Base-by-base conservation (phyloP, 2,888 invertebrate genomes). In the Chironomus tentans region DNA sequence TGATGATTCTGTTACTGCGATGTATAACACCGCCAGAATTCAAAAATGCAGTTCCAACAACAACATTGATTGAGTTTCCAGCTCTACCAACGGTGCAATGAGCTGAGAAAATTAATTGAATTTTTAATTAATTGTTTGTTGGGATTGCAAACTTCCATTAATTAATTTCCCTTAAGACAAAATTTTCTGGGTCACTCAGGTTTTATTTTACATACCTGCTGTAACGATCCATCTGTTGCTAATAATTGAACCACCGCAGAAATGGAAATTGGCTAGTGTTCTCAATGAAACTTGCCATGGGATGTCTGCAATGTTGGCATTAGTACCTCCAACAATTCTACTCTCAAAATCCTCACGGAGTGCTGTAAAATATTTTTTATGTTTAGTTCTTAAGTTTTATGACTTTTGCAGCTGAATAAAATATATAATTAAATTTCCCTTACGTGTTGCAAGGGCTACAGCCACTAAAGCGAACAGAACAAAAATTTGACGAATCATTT, bases 231-330 rank as follows among this genome's bases (percentile, higher is more conserved):
- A 79, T 46, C 78, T 77, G 6, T 70, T 70, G 68, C 76, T 79
- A 38, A 81, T 77, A 73, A 81, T 79, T 6, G 79, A 78, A 22
- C 79, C 79, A 62, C 80, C 81, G 75, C 81, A 81, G 72, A 77
- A 77, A 70, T 80, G 80, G 15, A 47, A 65, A 24, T 77, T 78
- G 18, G 69, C 77, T 38, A 71, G 46, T 3, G 70, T 76, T 76
- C 80, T 77, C 6, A 80, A 69, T 13, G 80, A 80, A 12, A 78
- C 77, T 72, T 79, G 79, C 70, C 78, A 78, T 6, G 79, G 79
- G 65, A 79, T 79, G 50, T 78, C 78, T 10, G 79, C 79, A 24
- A 56, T 65, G 6, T 70, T 61, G 0, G 80, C 80, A 28, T 71
- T 77, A 5, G 77, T 62, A 21, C 81, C 81, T 62, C 80, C 80